Conservation (phyloP, 2,113 vertebrate species). For the Carassius carassius region DNA sequence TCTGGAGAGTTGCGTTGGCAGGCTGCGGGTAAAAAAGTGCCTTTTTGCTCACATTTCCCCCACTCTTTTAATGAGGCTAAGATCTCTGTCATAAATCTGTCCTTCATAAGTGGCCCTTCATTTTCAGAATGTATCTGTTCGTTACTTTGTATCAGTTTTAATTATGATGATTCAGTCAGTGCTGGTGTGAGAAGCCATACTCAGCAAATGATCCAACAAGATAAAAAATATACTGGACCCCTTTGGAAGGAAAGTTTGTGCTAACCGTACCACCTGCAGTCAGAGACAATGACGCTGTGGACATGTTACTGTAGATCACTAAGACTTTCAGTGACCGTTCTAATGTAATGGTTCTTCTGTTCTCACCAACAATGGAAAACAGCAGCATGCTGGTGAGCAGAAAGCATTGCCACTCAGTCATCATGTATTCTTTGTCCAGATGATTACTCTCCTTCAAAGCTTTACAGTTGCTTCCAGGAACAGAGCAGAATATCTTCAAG, state of each 20-base stretch:
- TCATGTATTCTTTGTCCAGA: not conserved
- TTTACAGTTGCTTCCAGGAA: not conserved
- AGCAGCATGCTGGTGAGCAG: conserved; percentile 5
- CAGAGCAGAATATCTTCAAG: not conserved
- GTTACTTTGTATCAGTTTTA: conserved; percentile 39
- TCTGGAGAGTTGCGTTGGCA: conserved; percentile 28
- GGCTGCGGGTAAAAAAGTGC: conserved; percentile 13
- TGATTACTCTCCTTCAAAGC: not conserved
- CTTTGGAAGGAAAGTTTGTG: not conserved
- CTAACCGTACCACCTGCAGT: conserved; percentile 16
- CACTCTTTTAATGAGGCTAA: conserved; percentile 32
- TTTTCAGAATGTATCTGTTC: conserved; percentile 21
- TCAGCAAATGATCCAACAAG: conserved; percentile 5
- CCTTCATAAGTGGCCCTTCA: conserved; percentile 29
- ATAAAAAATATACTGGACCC: conserved; percentile 10
- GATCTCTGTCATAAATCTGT: conserved; percentile 37
- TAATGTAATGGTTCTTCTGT: not conserved
- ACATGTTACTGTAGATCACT: conserved; percentile 2
- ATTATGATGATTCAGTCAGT: conserved; percentile 24
- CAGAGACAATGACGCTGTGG: not conserved
- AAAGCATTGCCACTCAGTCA: not conserved
- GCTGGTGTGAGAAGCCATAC: not conserved
- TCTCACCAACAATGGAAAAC: not conserved
- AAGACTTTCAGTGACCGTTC: not conserved
- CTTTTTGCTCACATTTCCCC: conserved; percentile 29